phyloP scores from a whole-genome alignment of 2,113 vertebrate genomes.

The Melospiza georgiana region DNA sequence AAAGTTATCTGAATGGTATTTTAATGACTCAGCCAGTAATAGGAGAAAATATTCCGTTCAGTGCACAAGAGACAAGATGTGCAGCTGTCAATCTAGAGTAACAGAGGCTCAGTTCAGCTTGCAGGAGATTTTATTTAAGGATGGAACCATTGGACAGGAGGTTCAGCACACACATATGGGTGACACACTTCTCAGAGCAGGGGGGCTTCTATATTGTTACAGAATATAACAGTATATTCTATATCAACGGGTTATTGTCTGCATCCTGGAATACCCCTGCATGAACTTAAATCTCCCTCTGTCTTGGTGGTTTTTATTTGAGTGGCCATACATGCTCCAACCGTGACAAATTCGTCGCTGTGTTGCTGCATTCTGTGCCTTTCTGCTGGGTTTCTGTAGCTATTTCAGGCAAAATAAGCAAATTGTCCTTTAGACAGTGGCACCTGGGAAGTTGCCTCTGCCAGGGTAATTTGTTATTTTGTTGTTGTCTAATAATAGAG shows the following conservation, averaged over 20 bases:
- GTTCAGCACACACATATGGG: not conserved
- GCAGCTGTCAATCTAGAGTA: not conserved
- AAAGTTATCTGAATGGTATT: not conserved
- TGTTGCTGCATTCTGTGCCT: rapidly evolving
- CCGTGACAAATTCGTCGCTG: not conserved
- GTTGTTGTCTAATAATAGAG: not conserved
- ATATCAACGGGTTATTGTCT: not conserved
- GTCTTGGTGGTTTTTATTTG: not conserved
- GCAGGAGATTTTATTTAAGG: not conserved
- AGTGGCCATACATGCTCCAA: not conserved
- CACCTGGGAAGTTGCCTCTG: not conserved
- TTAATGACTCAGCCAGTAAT: not conserved
- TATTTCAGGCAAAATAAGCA: not conserved
- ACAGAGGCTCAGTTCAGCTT: not conserved
- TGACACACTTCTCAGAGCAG: rapidly evolving
- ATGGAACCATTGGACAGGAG: not conserved
- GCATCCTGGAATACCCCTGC: not conserved
- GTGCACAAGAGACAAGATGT: not conserved
- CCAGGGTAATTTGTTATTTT: not conserved
- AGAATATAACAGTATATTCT: not conserved
- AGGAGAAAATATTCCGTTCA: not conserved
- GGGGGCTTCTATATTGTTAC: not conserved
- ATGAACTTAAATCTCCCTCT: not conserved
- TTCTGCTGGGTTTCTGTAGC: not conserved
- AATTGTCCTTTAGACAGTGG: not conserved